Percentiles rank a stretch among this genome's conserved stretches.
These are phyloP conservation scores for Uria lomvia DNA, from an alignment of 2,113 vertebrate species.

Conservation along the genomic window DNA sequence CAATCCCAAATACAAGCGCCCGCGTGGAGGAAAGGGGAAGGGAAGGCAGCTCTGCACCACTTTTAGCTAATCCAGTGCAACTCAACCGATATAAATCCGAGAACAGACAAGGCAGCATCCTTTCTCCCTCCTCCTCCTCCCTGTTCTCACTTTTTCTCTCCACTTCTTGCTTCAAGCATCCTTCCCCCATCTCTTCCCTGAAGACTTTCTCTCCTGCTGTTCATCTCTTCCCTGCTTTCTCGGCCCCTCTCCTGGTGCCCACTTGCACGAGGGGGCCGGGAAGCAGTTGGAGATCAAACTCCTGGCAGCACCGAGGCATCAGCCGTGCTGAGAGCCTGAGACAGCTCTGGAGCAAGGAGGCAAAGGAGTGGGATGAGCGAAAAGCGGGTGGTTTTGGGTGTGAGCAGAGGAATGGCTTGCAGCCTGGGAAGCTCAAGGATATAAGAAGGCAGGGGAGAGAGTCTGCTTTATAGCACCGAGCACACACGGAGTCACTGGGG, in stretches of 20 bases:
- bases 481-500: fast-evolving
- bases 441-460: not conserved
- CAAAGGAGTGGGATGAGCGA: not conserved
- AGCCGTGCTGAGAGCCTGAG: not conserved
- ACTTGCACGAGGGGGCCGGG: not conserved
- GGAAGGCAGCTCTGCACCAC: slow-evolving; percentile 53
- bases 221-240: not conserved
- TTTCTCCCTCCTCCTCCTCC: slow-evolving; percentile 30
- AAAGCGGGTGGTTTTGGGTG: not conserved
- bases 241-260: not conserved
- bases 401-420: not conserved
- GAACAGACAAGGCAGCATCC: slow-evolving; percentile 38
- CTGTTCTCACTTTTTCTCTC: slow-evolving; percentile 44
- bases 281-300: slow-evolving; percentile 41
- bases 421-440: not conserved
- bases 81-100: not conserved
- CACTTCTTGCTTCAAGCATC: slow-evolving; percentile 16
- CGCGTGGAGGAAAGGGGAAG: slow-evolving; percentile 34
- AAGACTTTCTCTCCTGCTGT: slow-evolving; percentile 47
- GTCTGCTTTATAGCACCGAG: not conserved
- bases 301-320: not conserved
- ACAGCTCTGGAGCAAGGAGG: not conserved
- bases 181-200: slow-evolving; percentile 29
- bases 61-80: slow-evolving; percentile 51
- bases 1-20: not conserved